Conservation (phyloP, 1,140 invertebrate genomes). For the Drosophila melanogaster region Release_6_plus_ISO1_MT NT_033779.5:8911501-8912000, state of each 20-base stretch:
- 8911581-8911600: conserved; percentile 54
- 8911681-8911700: conserved; percentile 49
- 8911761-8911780: conserved; percentile 51
- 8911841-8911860: conserved; percentile 67
- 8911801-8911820: conserved; percentile 49
- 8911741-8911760: conserved; percentile 75
- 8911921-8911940: conserved; percentile 46
- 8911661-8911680: conserved; percentile 6
- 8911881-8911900: conserved; percentile 39
- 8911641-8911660: conserved; percentile 45
- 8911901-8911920: conserved; percentile 42
- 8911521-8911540: background rate
- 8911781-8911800: conserved; percentile 57
- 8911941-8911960: conserved; percentile 28
- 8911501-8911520: conserved; percentile 10
- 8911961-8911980: conserved; percentile 22
- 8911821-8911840: conserved; percentile 50
- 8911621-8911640: conserved; percentile 61
- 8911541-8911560: conserved; percentile 37
- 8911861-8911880: conserved; percentile 55
- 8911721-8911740: conserved; percentile 72
- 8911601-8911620: conserved; percentile 63
- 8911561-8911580: conserved; percentile 21
- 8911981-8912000: conserved; percentile 39
- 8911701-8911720: conserved; percentile 56